Conservation (phyloP, 2,797 vertebrate species). For the Mycteria americana region DNA sequence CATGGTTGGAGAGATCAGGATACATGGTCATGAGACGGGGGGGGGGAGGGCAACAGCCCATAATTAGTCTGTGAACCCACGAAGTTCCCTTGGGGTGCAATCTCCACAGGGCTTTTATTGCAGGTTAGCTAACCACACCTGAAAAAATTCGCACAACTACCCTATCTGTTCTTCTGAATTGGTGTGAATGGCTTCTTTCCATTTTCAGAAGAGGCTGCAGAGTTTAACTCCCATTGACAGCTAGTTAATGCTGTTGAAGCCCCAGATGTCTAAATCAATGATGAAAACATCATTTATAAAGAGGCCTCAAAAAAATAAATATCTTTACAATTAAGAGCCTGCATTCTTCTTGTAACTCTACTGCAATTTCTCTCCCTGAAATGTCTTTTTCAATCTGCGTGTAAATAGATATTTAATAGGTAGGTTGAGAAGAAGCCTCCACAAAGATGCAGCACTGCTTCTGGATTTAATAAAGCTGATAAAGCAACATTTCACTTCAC, state of each 20-base stretch:
- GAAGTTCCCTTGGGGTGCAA: not conserved
- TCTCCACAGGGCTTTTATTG: not conserved
- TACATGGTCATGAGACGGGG: not conserved
- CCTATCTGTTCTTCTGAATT: not conserved
- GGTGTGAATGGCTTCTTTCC: not conserved
- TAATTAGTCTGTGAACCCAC: not conserved
- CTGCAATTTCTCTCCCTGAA: not conserved
- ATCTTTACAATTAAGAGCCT: not conserved
- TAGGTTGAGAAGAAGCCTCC: not conserved
- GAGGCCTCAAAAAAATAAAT: not conserved
- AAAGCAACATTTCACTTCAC: not conserved
- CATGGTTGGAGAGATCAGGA: not conserved
- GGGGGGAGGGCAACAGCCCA: not conserved
- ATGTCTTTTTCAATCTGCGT: not conserved
- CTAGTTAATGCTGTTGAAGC: not conserved
- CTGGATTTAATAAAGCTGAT: not conserved
- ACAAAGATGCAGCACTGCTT: not conserved
- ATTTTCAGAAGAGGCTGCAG: not conserved
- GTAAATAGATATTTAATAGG: not conserved
- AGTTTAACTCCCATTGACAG: not conserved
- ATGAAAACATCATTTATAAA: not conserved
- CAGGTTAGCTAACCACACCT: not conserved
- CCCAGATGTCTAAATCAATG: not conserved
- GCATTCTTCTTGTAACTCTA: not conserved
- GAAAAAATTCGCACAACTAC: not conserved